Base-by-base conservation (phyloP, 37 sponge, comb jelly and placozoan genomes). In the Beroe forskalii region DNA sequence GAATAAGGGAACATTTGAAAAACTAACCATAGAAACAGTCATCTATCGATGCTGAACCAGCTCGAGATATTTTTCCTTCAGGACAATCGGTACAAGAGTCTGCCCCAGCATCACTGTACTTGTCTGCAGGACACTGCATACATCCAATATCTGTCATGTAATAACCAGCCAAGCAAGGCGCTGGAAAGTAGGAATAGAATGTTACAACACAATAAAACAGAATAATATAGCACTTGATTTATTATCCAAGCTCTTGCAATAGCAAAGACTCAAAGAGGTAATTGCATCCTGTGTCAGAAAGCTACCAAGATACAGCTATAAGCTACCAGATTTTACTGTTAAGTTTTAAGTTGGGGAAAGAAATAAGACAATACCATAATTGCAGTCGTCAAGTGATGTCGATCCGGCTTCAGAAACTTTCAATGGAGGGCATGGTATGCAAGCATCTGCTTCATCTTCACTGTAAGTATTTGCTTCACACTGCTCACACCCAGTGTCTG, bases 401-500 rank as follows among this genome's bases (percentile, higher is more conserved):
- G 55, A 48, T 48, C 55, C 55, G 12, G 55, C 12, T 6, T 48
- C 12, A 17, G 55, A 48, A 12, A 48, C 12, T 48, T 48, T 48
- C 55, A 6, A 6, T 17, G 6, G 12, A 17, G 55, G 55, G 55
- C 55, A 48, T 12, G 12, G 6, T 6, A 12, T 48, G 55, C 55
- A 48, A 48, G 55, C 12, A 17, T 6, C 55, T 17, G 55, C 55
- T 17, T 37, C 72, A 69, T 28, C 37, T 35, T 17, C 72, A 69
- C 72, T 69, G 72, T 20, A 69, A 28, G 36, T 32, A 35, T 69
- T 69, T 6, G 27, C 72, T 33, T 0, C 8, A 33, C 72, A 69
- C 32, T 69, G 37, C 38, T 69, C 19, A 33, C 72, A 69, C 32
- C 72, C 38, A 33, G 35, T 69, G 19, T 69, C 38, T 69, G 72